Evolutionary conservation across 2,888 invertebrate species (phyloP).

Genomic region (Drosophila glabriapex): DNA sequence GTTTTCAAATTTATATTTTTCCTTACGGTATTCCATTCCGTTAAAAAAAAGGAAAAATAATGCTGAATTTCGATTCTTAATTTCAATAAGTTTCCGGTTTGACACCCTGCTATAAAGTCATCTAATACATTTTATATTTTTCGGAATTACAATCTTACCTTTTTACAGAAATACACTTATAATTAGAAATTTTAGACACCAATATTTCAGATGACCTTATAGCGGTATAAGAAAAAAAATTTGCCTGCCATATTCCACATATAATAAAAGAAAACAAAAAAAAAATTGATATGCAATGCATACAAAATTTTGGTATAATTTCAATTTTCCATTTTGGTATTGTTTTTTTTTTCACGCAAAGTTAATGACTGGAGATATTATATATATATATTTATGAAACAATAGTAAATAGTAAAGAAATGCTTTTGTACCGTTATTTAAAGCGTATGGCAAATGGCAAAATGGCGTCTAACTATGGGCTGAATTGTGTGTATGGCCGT

Average conservation of each 20-base stretch:
- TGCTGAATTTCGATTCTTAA: neutral
- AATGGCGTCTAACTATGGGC: constrained; percentile 37
- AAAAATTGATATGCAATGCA: constrained; percentile 55
- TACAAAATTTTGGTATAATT: constrained; percentile 69
- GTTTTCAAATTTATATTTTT: neutral
- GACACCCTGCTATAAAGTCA: constrained; percentile 34
- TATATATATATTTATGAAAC: constrained; percentile 47
- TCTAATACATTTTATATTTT: constrained; percentile 19
- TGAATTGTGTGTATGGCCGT: constrained; percentile 19
- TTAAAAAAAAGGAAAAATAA: neutral
- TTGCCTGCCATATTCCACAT: constrained; percentile 18
- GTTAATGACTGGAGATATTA: constrained; percentile 84
- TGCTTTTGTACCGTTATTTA: constrained; percentile 50
- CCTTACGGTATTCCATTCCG: neutral
- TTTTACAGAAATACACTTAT: constrained; percentile 9
- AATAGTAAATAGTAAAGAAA: constrained; percentile 55
- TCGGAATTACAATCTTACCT: constrained; percentile 50
- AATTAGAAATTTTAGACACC: constrained; percentile 29
- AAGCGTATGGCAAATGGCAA: constrained; percentile 67
- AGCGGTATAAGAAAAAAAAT: constrained; percentile 16
- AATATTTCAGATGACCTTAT: constrained; percentile 55
- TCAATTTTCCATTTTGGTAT: constrained; percentile 46
- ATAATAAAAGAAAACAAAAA: constrained; percentile 18
- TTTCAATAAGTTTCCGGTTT: neutral
- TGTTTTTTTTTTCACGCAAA: constrained; percentile 66